Evolutionary conservation across 2,888 invertebrate genomes (phyloP).

Genomic region (Himalopsyche tibetana): DNA sequence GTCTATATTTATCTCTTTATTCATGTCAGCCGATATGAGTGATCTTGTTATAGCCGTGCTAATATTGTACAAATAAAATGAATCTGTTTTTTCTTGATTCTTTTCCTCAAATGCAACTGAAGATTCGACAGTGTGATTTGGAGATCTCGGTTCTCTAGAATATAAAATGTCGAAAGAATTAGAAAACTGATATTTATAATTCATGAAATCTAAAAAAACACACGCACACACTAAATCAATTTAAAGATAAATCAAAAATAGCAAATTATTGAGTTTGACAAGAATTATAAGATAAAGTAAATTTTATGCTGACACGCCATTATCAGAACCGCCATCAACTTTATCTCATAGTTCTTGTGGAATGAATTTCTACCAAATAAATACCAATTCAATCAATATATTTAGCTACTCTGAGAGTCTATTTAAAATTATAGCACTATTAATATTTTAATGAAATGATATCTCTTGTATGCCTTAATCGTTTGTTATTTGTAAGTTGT

Average conservation of each 20-base stretch:
- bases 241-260: not conserved
- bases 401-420: too few relatives aligned
- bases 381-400: too few relatives aligned
- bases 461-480: too few relatives aligned
- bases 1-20: slow-evolving; percentile 57
- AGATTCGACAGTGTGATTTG: slow-evolving; percentile 60
- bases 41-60: slow-evolving; percentile 61
- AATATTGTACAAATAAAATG: slow-evolving; percentile 64
- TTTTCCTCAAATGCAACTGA: slow-evolving; percentile 48
- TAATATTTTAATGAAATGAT: too few relatives aligned
- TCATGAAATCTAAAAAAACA: not conserved
- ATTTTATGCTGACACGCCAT: too few relatives aligned
- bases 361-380: too few relatives aligned
- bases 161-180: not conserved
- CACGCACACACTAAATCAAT: not conserved
- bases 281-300: too few relatives aligned
- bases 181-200: not conserved
- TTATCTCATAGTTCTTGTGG: too few relatives aligned
- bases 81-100: slow-evolving; percentile 60
- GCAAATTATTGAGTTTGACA: too few relatives aligned
- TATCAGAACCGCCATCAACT: too few relatives aligned
- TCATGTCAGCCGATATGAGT: slow-evolving; percentile 57
- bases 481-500: too few relatives aligned
- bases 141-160: slow-evolving; percentile 56
- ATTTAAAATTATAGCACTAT: too few relatives aligned